A percentile compares a stretch with the other conserved stretches of the same genome.
Conservation (phyloP, 2,797 vertebrate species). For the Lemur catta region DNA sequence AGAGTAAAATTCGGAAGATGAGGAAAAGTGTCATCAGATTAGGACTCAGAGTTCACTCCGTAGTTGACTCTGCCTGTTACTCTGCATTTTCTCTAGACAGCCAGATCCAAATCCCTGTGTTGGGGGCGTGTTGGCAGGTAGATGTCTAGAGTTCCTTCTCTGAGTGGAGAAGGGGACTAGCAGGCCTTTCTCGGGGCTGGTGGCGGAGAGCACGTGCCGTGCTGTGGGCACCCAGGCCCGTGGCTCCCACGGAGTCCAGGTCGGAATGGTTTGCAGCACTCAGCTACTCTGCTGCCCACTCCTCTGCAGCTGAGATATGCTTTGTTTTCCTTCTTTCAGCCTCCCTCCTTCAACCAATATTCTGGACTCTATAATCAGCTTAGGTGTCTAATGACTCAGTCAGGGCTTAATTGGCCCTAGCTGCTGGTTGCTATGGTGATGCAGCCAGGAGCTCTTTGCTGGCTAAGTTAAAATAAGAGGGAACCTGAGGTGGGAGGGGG, state of each 20-base stretch:
- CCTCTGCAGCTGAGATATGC: neutral
- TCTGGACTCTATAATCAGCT: conserved; percentile 50
- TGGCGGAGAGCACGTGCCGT: neutral
- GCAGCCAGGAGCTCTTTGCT: conserved; percentile 21
- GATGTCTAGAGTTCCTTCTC: neutral
- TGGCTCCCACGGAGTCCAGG: neutral
- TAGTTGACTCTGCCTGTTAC: neutral
- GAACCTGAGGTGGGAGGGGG: neutral
- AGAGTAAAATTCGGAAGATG: neutral
- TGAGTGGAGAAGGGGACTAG: neutral
- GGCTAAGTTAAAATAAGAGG: conserved; percentile 19
- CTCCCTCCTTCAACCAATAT: neutral
- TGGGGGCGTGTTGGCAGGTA: neutral
- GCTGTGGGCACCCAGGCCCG: neutral
- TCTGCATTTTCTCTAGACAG: neutral
- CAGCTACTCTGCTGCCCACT: neutral
- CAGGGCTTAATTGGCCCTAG: conserved; percentile 45
- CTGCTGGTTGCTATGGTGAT: conserved; percentile 62
- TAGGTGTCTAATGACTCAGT: conserved; percentile 45
- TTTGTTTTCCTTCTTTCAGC: neutral
- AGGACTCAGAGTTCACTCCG: neutral
- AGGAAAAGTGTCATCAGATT: neutral
- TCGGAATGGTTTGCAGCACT: neutral
- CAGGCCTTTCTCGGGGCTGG: neutral
- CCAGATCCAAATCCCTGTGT: neutral